Base-by-base conservation (phyloP, 2,113 vertebrate species). In the Melanerpes formicivorus region DNA sequence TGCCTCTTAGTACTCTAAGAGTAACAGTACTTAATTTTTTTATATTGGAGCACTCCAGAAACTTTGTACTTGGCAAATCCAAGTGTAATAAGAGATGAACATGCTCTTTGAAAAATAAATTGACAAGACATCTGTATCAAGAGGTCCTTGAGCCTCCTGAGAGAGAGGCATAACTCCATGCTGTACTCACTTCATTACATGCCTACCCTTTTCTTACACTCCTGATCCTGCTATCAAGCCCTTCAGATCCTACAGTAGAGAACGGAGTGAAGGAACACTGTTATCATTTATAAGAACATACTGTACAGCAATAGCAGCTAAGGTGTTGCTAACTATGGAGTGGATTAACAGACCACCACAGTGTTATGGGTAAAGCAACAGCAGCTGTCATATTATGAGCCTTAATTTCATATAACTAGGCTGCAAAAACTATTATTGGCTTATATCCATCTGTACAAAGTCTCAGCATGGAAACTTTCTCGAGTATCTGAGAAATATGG, bases 331-430 rank as follows among this genome's bases (percentile, higher is more conserved):
- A 60, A 52, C 50, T 74, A 52, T 65, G 58, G 42, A 58, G 74
- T 1, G 1, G 19, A 44, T 76, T 54, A 34, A 54, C 16, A 48
- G 75, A 48, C 52, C n/a, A 16, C 2, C n/a, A 9, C 27, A 42
- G 37, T 4, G 22, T 27, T 46, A n/a, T 1, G 0, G 37, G 14
- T 18, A 76, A n/a, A 17, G 64, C 30, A 62, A 70, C 0, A 1
- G 48, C 59, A 66, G 48, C 26, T 80, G 40, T 59, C 37, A 63
- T 76, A 29, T 65, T 54, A 65, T 3, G 32, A 71, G 30, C 25
- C 26, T 80, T 34, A 23, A 75, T 84, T 60, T 75, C 42, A 42
- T 18, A 58, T 10, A 74, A 75, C 42, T 27, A 11, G 29, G 37
- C 46, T 80, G 74, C 37, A 74, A 60, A 86, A 93, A 23, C 12